Percentiles rank a stretch among this genome's conserved stretches.
These are phyloP conservation scores for Penaeus chinensis DNA, from an alignment of 1,140 invertebrate genomes.

Conservation along the genomic window DNA sequence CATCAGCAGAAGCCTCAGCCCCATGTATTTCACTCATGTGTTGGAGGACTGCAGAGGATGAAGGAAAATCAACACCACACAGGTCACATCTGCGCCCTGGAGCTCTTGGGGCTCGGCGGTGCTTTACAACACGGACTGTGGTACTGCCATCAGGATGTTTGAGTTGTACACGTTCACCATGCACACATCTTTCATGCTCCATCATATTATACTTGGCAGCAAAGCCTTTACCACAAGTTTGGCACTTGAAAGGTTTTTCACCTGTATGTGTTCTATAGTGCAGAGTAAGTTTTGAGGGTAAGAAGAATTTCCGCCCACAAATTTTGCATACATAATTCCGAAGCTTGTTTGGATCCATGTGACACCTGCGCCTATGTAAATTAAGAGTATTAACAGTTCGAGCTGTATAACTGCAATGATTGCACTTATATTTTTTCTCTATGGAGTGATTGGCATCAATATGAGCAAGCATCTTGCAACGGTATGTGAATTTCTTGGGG, in stretches of 20 bases:
- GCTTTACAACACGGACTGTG: conserved; percentile 40
- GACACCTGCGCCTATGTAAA: conserved; percentile 37
- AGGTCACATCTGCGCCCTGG: conserved; percentile 41
- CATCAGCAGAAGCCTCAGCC: conserved; percentile 5
- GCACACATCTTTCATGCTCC: conserved; percentile 49
- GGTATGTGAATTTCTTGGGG: conserved; percentile 50
- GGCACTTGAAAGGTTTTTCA: conserved; percentile 47
- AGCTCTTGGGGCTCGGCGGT: conserved; percentile 43
- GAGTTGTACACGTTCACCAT: conserved; percentile 39
- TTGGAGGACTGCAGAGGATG: conserved; percentile 15
- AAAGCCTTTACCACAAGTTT: conserved; percentile 46
- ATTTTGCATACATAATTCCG: conserved; percentile 32
- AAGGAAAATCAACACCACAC: conserved; percentile 38
- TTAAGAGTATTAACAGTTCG: conserved; percentile 42
- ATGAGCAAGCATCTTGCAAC: conserved; percentile 49
- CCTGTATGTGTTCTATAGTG: conserved; percentile 49
- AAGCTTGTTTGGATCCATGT: conserved; percentile 29
- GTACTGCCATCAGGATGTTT: conserved; percentile 36
- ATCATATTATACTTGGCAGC: conserved; percentile 47
- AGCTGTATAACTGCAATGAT: conserved; percentile 32
- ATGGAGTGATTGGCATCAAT: conserved; percentile 41
- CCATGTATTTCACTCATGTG: conserved; percentile 42
- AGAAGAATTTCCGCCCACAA: conserved; percentile 38
- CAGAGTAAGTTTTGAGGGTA: conserved; percentile 50
- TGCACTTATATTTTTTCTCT: conserved; percentile 54